phyloP scores from a whole-genome alignment of 1,140 invertebrate genomes.

The Physella acuta region DNA sequence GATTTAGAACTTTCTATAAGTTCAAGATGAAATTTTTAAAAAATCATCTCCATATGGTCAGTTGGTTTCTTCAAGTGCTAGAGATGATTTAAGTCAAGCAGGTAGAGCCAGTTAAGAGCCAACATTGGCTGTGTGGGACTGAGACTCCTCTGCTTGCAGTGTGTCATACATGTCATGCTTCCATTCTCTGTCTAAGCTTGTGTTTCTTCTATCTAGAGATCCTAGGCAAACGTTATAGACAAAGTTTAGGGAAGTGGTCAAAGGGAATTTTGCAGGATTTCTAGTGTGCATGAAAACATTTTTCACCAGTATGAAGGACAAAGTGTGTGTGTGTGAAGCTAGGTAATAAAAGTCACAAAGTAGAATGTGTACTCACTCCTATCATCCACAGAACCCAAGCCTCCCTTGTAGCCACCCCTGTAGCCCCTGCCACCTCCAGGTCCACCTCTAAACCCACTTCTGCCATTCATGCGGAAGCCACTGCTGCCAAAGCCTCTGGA shows the following conservation, averaged over 20 bases:
- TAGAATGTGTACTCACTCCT: constrained; percentile 12
- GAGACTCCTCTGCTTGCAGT: constrained; percentile 4
- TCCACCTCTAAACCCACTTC: not conserved
- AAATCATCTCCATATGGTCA: too few relatives aligned
- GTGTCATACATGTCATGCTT: constrained; percentile 26
- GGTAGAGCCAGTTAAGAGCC: too few relatives aligned
- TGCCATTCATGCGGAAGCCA: not conserved
- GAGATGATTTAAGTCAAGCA: too few relatives aligned
- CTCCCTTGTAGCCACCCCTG: constrained; percentile 16
- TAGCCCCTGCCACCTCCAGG: not conserved
- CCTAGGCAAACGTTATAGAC: constrained; percentile 6
- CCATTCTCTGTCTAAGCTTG: constrained; percentile 17
- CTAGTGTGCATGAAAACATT: too few relatives aligned
- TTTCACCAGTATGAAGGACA: too few relatives aligned
- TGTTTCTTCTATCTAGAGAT: not conserved
- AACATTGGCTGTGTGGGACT: constrained; percentile 1
- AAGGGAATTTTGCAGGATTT: too few relatives aligned
- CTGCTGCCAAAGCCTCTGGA: constrained; percentile 10
- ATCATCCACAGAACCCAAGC: not conserved
- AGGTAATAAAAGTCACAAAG: too few relatives aligned
- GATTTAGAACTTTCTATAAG: too few relatives aligned
- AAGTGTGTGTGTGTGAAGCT: too few relatives aligned
- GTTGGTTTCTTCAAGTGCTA: too few relatives aligned
- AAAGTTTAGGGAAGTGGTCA: too few relatives aligned
- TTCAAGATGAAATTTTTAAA: too few relatives aligned